Percentiles rank a stretch among this genome's conserved stretches.
phyloP scores from a whole-genome alignment of 2,888 invertebrate species.

The Serrognathus titanus region DNA sequence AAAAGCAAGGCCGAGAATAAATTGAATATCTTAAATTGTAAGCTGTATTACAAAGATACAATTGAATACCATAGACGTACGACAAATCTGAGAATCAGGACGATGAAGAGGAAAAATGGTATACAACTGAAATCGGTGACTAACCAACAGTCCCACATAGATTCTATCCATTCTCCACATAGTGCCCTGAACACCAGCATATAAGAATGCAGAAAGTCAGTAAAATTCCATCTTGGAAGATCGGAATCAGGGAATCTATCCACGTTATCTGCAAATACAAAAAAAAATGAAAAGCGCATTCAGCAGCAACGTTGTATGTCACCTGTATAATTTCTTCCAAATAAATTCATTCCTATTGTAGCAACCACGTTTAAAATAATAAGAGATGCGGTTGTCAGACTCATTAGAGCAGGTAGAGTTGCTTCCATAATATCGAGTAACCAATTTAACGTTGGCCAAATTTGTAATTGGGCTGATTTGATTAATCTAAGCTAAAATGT shows the following conservation, averaged over 20 bases:
- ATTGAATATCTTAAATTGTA: conserved; percentile 79
- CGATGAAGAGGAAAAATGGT: conserved; percentile 97
- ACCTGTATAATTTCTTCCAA: conserved; percentile 92
- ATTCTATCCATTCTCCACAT: conserved; percentile 99
- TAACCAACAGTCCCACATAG: conserved; percentile 99
- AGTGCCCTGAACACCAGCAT: conserved; percentile 98
- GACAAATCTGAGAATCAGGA: conserved; percentile 98
- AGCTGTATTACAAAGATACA: neutral
- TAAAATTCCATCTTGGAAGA: conserved; percentile 95
- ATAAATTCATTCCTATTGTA: conserved; percentile 99
- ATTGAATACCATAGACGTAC: conserved; percentile 61
- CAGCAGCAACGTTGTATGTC: conserved; percentile 38
- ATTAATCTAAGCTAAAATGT: conserved; percentile 91
- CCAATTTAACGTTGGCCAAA: conserved; percentile 97
- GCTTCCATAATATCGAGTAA: conserved; percentile 98
- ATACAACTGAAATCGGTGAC: conserved; percentile 92
- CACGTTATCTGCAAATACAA: conserved; percentile 66
- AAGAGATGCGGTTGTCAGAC: conserved; percentile 95
- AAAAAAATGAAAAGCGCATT: conserved; percentile 6
- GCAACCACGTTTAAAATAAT: conserved; percentile 99
- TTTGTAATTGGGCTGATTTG: conserved; percentile 89
- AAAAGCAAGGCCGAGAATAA: conserved; percentile 99
- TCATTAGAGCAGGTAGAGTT: conserved; percentile 97
- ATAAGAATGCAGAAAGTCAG: conserved; percentile 98
- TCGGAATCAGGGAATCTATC: conserved; percentile 80